Base-by-base conservation (phyloP, 2,113 vertebrate species). In the Argyrosomus japonicus region DNA sequence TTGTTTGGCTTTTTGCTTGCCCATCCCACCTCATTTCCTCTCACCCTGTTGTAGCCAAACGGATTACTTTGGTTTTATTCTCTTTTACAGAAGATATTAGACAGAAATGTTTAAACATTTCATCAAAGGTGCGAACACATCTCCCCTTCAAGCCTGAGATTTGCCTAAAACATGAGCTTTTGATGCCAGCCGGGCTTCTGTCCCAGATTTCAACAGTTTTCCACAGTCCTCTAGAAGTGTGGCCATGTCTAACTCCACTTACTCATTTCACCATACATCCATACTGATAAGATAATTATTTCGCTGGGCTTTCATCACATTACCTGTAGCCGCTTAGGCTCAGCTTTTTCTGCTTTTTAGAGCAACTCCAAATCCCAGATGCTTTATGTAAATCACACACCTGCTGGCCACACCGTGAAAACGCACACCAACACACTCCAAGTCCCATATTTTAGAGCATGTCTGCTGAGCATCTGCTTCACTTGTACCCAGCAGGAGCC, bases 391-490 rank as follows among this genome's bases (percentile, higher is more conserved):
- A 75, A 76, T n/a, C 48, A 12, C 40, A 15, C 23, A 51, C 29
- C 78, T 60, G 54, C 32, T 2, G 67, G n/a, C 29, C 50, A 43
- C 32, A 27, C n/a, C 3, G 5, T 53, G 32, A n/a, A 27, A 69
- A 70, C 65, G 40, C 36, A 43, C 2, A 40, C 36, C 36, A 40
- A 7, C 4, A 53, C 57, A 29, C 57, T 11, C 14, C 6, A 47
- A 40, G 32, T 53, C 15, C 15, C 48, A 40, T 40, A 70, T 67
- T 60, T 61, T 47, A n/a, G 56, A 48, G 27, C 64, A 18, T 32
- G 32, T 53, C 51, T 51, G 56, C 57, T 58, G 58, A 57, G 51
- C 23, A 19, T 21, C 56, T 68, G 81, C 58, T 48, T 21, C 45
- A 40, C 17, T 50, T 61, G 36, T 47, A 14, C 18, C 43, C 71